Base-by-base conservation (phyloP, 2,113 vertebrate genomes). In the Ameiurus melas region DNA sequence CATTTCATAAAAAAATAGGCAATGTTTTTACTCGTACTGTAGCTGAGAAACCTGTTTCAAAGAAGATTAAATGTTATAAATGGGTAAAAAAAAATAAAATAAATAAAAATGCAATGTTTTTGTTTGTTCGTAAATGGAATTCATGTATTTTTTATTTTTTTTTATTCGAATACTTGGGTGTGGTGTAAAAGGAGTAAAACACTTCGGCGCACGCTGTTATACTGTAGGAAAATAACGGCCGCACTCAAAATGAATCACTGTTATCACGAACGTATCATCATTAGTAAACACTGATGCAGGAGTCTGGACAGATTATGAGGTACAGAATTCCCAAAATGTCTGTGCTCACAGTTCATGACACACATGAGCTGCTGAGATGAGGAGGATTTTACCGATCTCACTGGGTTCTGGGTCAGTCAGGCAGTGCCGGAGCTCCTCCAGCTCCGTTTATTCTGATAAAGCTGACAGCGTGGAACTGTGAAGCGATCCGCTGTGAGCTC, bases 401-500 rank as follows among this genome's bases (percentile, higher is more conserved):
- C 62, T 13, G 55, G 16, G 68, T 43, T 39, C 1, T 58, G 66
- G 36, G 25, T 73, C 30, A 22, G 8, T 47, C 79, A 73, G 62
- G 78, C 55, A 81, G 43, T 73, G 55, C 60, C 0, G 55, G 5
- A 58, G 39, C 25, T 68, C 25, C 86, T 7, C 19, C 1, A 33
- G 13, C 77, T 84, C 39, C 75, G n/a, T 87, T 73, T 62, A 85
- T 73, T 60, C 22, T 70, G 53, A 47, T 33, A 68, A 64, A 84
- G 7, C 27, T 85, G 75, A 81, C 75, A 73, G 75, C 36, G 6
- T 82, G 58, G 58, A 84, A 85, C 19, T 30, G 55, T 62, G 53
- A 60, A 81, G 20, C 57, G 75, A 71, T 70, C 83, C 66, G 19
- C 82, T 80, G 83, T 55, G 57, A 87, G 84, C 53, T 30, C 43